Evolutionary conservation across 1,140 invertebrate species (phyloP), one percentile per base, ranked within the genome.

Genomic region (Glomeris maerens): DNA sequence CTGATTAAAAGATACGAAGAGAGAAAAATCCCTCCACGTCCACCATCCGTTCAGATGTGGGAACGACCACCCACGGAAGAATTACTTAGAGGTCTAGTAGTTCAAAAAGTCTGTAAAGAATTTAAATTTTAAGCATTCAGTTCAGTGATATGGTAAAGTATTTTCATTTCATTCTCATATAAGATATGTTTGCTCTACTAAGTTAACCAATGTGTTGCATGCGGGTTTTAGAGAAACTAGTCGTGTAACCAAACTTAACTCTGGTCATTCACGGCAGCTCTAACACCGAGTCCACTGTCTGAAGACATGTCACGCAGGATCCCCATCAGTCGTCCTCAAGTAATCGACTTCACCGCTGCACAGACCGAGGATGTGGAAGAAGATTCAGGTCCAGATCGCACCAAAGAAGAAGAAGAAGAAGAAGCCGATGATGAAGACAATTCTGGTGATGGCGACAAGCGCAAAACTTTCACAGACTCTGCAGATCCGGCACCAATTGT

Each of bases 1-100:
- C 63, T 87, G 7, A 62, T 84, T 14, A 70, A 70, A 36, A 76
- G 79, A 58, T 84, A 80, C 55, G 80, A 80, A 13, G 79, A 64
- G 28, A 50, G 45, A 17, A 50, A 48, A 50, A 29, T 47, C 14
- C 54, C 72, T 78, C 56, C 61, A 82, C 49, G 73, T 74, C 49
- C 53, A 25, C 44, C 31, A 17, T 52, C 54, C 21, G 52, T 50
- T 2, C 45, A 57, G 20, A 55, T 29, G 27, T 57, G 55, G 55
- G 53, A 57, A 38, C 20, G 55, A 27, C 55, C 55, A 25, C 39
- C 27, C 31, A 57, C 53, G 13, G 53, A 51, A 59, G 82, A 87
- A 64, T 71, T 85, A 29, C 22, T 50, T 2, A 44, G 23, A 45
- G 48, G 48, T 50, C 10, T 17, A 36, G 31, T 13, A 36, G 17